Evolutionary conservation across 1,140 invertebrate genomes (phyloP), one percentile per base, ranked within the genome.

Genomic region (Brachionus rotundiformis): DNA sequence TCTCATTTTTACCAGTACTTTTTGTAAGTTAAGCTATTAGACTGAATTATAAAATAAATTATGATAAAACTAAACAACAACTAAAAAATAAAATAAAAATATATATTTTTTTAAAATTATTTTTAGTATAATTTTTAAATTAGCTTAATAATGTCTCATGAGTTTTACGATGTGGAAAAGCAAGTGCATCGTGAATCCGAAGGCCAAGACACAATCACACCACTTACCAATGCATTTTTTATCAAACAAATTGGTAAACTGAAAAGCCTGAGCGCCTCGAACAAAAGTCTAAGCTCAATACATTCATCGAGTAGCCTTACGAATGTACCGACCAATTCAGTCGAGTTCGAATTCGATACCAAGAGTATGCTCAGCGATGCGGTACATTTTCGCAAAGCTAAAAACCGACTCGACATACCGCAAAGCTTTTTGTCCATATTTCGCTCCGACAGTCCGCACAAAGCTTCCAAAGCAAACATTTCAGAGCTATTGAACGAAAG

Each of bases 161-260:
- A 79, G 27, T 39, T 54, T 23, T 79, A 79, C 33, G 76, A 79
- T 63, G 29, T 79, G 19, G 76, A 79, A 27, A 36, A 41, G 19
- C 76, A 79, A 63, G 47, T 79, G 47, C 47, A 63, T 41, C 44
- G 76, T 8, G 76, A 79, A 19, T 63, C 59, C 16, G 76, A 79
- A 39, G 76, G 76, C 36, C 76, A 79, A 39, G 76, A 79, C 76
- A 79, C 76, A 19, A 79, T 79, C 16, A 79, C 76, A 23, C 76
- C 76, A n/a, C 33, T 79, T 1, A 79, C 76, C 19, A 79, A 79
- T 29, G 76, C 76, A 5, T 59, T 59, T 36, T 79, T 79, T 25
- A 1, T 79, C 49, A 79, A 61, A 63, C 76, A 79, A 31, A 29
- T 79, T 1, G 54, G 36, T 23, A 33, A 39, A 29, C 13, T 63